phyloP scores from a whole-genome alignment of 2,797 vertebrate genomes.

The Clarias laeviceps region DNA sequence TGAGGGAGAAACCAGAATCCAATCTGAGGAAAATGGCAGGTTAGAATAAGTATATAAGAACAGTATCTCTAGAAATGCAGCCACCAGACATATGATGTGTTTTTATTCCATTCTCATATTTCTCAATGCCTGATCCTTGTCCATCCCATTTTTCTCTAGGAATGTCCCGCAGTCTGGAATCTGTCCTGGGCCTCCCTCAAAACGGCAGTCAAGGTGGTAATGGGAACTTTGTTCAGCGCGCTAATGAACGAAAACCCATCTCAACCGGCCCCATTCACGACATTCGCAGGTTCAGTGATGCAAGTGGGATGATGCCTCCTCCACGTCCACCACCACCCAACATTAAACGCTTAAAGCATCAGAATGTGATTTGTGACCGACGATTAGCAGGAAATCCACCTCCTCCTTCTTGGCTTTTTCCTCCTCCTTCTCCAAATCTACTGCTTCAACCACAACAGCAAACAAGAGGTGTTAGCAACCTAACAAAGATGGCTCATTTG shows the following conservation, averaged over 20 bases:
- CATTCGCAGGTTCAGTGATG: slow-evolving; percentile 72
- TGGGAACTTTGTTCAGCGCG: slow-evolving; percentile 13
- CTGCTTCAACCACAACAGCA: slow-evolving; percentile 50
- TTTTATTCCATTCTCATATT: background rate
- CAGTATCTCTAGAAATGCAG: background rate
- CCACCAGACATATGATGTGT: background rate
- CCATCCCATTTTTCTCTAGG: slow-evolving; percentile 59
- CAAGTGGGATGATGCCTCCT: slow-evolving; percentile 61
- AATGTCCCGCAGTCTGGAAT: slow-evolving; percentile 75
- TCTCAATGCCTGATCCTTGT: background rate
- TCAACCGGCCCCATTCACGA: slow-evolving; percentile 57
- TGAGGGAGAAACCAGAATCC: slow-evolving; percentile 63
- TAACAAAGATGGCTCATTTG: slow-evolving; percentile 67
- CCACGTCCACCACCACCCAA: slow-evolving; percentile 72
- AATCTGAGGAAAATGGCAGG: slow-evolving; percentile 79
- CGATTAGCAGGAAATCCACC: slow-evolving; percentile 34
- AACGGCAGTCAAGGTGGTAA: slow-evolving; percentile 38
- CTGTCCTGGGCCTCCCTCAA: slow-evolving; percentile 62
- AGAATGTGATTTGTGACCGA: slow-evolving; percentile 47
- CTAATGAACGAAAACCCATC: slow-evolving; percentile 57
- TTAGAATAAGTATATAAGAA: slow-evolving; percentile 46
- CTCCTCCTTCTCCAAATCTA: slow-evolving; percentile 40
- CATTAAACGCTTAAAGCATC: slow-evolving; percentile 61
- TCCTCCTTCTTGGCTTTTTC: slow-evolving; percentile 47
- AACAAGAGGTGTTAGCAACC: slow-evolving; percentile 55